Evolutionary conservation across 2,797 vertebrate genomes (phyloP), one percentile per base, ranked within the genome.

Genomic region (Otus scops): DNA sequence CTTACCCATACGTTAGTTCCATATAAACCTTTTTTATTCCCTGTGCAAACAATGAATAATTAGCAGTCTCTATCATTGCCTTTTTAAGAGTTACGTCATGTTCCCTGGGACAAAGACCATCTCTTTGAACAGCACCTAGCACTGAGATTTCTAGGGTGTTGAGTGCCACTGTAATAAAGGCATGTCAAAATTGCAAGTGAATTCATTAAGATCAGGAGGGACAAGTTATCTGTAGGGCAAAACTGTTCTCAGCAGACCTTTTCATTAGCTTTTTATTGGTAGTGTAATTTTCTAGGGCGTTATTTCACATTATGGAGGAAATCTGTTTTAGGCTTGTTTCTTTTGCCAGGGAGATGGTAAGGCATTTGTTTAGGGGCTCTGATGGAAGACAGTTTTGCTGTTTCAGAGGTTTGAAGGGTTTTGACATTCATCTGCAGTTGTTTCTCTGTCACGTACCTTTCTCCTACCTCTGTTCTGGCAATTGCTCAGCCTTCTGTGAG

Each of bases 21-120:
- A 61, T 59, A 76, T 75, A 79, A 95, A 87, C 63, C 84, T 92
- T 79, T 93, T 73, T 67, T 57, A 95, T 89, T 89, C 91, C 88
- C 81, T 69, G 76, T 48, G 75, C 84, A 93, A 91, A 92, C 89
- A 71, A 53, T 92, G 75, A 92, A 79, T 94, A 94, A 90, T 76
- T 88, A 96, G 89, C 88, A 93, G 53, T 57, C 57, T 91, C 85
- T 61, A 3, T 67, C 47, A 0, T 5, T 59, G 85, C 84, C 67
- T 79, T 59, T 21, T 65, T 32, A 41, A 51, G 79, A 34, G 5
- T 83, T 68, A 64, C 68, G 0, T 77, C 71, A 56, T 20, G 36
- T 57, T 91, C 63, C 64, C 53, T 0, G 10, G 64, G 77, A 85
- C 81, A 93, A 41, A 93, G 67, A 51, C 80, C 94, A 77, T 93